Base-by-base conservation (phyloP, 1,140 invertebrate species). In the Cydia splendana region DNA sequence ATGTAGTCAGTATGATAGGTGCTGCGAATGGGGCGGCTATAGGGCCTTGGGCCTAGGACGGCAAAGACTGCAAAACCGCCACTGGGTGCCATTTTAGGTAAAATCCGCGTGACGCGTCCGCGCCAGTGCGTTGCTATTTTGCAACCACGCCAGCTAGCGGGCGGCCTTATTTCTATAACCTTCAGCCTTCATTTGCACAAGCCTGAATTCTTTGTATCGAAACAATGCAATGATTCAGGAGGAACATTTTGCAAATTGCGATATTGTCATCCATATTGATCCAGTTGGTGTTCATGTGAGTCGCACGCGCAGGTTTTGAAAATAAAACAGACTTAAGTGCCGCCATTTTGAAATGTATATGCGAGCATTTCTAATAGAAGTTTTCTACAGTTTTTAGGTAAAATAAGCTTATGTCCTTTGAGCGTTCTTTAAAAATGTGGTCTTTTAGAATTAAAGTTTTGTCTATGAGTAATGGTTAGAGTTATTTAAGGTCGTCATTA, bases 221-320 rank as follows among this genome's bases (percentile, higher is more conserved):
- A 18, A 18, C 53, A 15, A 18, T 18, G 15, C 20, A 18, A 57
- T 18, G n/a, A 57, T 57, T 57, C n/a, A 57, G n/a, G n/a, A 57
- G 53, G 53, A 57, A 57, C 53, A 18, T 7, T 57, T 57, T 20
- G 53, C 53, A 57, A 57, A 18, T 57, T 57, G 53, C 53, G 53
- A 57, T 18, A 57, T 57, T 57, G 53, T 57, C 48, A 5, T 9
- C 53, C n/a, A 18, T 57, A 57, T 57, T 57, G 15, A 57, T 57
- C n/a, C 53, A 57, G 53, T 15, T 57, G 53, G 1, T 4, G 3
- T 4, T 15, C 15, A 18, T n/a, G 18, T 18, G 53, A 18, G 5
- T 57, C 53, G 15, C 13, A 9, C 53, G n/a, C 53, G 48, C 13
- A 51, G 4, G 1, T 51, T 51, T 51, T 13, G 0, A n/a, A n/a